Evolutionary conservation across 92 coral and sea anemone genomes (phyloP).

Genomic region (Phenganax marumi): DNA sequence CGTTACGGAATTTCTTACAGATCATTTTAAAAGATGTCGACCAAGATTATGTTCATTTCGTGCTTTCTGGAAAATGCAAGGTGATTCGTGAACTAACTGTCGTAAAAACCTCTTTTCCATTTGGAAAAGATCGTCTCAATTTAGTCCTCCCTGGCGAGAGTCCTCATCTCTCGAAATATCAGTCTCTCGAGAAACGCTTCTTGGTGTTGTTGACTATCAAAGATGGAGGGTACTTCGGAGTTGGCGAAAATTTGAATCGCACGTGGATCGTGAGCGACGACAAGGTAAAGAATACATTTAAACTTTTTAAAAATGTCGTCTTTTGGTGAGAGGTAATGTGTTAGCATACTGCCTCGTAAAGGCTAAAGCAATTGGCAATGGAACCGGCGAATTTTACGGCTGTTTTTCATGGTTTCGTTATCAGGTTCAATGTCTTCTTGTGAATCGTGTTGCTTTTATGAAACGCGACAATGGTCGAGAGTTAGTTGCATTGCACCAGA

Average conservation of each 20-base stretch:
- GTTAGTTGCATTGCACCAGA: conserved; percentile 61
- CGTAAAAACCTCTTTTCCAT: conserved; percentile 50
- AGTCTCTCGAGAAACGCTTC: conserved; percentile 57
- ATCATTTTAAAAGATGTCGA: conserved; percentile 10
- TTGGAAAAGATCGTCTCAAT: conserved; percentile 65
- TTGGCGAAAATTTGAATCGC: conserved; percentile 78
- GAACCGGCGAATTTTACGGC: neutral
- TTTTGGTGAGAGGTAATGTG: neutral
- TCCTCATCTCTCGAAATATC: conserved; percentile 43
- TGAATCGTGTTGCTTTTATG: conserved; percentile 66
- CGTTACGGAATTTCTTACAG: neutral
- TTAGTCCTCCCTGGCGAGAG: conserved; percentile 59
- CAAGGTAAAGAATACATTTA: conserved; percentile 50
- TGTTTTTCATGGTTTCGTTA: neutral
- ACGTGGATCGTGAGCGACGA: conserved; percentile 73
- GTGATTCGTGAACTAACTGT: conserved; percentile 78
- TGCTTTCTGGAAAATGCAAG: conserved; percentile 75
- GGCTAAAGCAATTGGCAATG: too few relatives aligned
- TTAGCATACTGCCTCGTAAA: too few relatives aligned
- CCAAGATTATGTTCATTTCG: conserved; percentile 67
- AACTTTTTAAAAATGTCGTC: neutral
- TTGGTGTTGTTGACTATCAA: conserved; percentile 62
- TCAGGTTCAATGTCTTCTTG: conserved; percentile 84
- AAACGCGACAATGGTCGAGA: conserved; percentile 78
- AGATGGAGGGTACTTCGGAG: conserved; percentile 81